Evolutionary conservation across 2,797 vertebrate genomes (phyloP).

Genomic region (Podarcis siculus): DNA sequence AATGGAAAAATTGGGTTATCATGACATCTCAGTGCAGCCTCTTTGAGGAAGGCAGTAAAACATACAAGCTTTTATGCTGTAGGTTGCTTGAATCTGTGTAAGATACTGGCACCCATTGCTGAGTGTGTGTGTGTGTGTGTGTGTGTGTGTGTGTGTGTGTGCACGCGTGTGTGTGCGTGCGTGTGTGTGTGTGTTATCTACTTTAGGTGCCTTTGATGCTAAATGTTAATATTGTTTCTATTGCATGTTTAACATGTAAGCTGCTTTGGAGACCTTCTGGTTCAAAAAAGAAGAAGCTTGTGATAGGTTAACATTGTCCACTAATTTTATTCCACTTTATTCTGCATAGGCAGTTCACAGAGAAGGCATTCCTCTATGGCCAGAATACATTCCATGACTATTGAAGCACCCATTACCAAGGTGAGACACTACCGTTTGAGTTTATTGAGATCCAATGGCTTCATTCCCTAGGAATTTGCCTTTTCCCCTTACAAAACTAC

Average conservation of each 20-base stretch:
- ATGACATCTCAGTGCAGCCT: too few relatives aligned
- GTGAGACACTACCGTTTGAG: constrained; percentile 68
- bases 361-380: constrained; percentile 96
- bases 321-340: constrained; percentile 24
- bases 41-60: neutral
- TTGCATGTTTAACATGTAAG: neutral
- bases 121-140: too few relatives aligned
- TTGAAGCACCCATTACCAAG: constrained; percentile 99
- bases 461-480: neutral
- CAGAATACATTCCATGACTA: constrained; percentile 98
- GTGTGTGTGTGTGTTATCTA: too few relatives aligned
- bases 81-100: neutral
- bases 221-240: too few relatives aligned
- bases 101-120: too few relatives aligned
- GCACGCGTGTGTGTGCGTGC: too few relatives aligned
- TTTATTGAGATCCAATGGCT: neutral
- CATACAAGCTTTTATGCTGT: neutral
- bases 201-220: too few relatives aligned
- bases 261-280: neutral
- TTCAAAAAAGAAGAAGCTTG: neutral
- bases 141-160: too few relatives aligned
- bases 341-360: constrained; percentile 87
- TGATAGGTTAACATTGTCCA: neutral
- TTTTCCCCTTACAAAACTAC: neutral
- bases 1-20: neutral